Evolutionary conservation across 2,888 invertebrate genomes (phyloP).

Genomic region (Cataglyphis cursor): DNA sequence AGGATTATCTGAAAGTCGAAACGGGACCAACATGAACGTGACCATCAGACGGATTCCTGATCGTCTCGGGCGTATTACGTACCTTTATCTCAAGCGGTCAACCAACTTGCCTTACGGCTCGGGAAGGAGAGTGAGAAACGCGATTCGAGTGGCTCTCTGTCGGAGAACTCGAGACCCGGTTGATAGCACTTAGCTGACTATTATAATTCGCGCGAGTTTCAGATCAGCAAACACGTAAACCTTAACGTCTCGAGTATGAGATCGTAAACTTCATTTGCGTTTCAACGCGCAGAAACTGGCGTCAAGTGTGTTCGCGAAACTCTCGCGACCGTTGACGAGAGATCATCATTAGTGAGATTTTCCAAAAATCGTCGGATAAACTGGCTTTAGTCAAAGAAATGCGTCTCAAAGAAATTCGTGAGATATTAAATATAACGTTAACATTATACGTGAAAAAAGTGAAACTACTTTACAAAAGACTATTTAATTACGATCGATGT

Average conservation of each 20-base stretch:
- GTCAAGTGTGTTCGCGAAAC: slow-evolving; percentile 54
- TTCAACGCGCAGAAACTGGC: slow-evolving; percentile 49
- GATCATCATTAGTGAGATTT: slow-evolving; percentile 51
- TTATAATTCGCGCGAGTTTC: slow-evolving; percentile 65
- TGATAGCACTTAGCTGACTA: slow-evolving; percentile 77
- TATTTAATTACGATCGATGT: slow-evolving; percentile 32
- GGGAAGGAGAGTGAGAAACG: slow-evolving; percentile 50
- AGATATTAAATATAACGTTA: slow-evolving; percentile 3
- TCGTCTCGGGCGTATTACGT: slow-evolving; percentile 72
- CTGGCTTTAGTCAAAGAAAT: background rate
- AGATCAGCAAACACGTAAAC: slow-evolving; percentile 60
- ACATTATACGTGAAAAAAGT: background rate
- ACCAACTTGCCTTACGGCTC: slow-evolving; percentile 79
- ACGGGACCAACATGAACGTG: slow-evolving; percentile 78
- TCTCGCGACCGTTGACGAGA: slow-evolving; percentile 42
- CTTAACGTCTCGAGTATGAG: slow-evolving; percentile 55
- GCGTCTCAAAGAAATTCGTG: background rate
- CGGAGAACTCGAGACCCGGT: slow-evolving; percentile 79
- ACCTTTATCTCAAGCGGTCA: slow-evolving; percentile 81
- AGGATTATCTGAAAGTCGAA: slow-evolving; percentile 77
- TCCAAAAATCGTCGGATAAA: slow-evolving; percentile 3
- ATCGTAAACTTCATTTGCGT: slow-evolving; percentile 56
- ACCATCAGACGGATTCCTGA: slow-evolving; percentile 81
- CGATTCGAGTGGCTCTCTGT: slow-evolving; percentile 59
- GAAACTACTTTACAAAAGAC: background rate